Conservation (phyloP, 2,113 vertebrate species). For the Micronycteris hirsuta region DNA sequence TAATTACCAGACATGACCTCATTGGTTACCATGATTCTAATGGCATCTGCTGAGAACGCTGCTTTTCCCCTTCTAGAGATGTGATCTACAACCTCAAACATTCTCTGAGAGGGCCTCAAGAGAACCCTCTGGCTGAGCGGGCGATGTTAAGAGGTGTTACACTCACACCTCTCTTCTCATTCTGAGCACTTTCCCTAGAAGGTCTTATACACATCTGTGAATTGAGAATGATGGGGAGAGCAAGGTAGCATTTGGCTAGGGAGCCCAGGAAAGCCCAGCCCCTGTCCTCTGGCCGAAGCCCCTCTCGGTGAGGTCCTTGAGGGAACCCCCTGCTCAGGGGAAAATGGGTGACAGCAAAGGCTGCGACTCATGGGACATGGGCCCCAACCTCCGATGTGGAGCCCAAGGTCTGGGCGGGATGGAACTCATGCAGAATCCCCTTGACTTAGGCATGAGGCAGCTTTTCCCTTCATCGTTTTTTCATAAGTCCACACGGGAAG, state of each 20-base stretch:
- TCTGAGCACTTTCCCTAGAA: neutral
- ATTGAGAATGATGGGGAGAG: neutral
- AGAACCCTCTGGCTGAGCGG: neutral
- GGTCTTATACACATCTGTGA: neutral
- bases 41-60: conserved; percentile 57
- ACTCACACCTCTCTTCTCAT: neutral
- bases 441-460: neutral
- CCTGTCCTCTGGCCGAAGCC: neutral
- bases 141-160: neutral
- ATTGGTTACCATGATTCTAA: conserved; percentile 30
- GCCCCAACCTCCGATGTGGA: rapidly evolving
- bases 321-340: neutral
- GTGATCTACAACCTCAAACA: neutral
- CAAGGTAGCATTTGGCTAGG: neutral
- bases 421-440: neutral
- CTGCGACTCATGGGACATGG: neutral
- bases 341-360: neutral
- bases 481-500: neutral
- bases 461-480: neutral
- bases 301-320: neutral
- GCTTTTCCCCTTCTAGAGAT: neutral
- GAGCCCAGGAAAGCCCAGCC: neutral
- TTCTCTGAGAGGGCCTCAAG: neutral
- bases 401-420: neutral
- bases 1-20: conserved; percentile 67